phyloP scores from a whole-genome alignment of 2,113 vertebrate species.

The Halichoeres trimaculatus region DNA sequence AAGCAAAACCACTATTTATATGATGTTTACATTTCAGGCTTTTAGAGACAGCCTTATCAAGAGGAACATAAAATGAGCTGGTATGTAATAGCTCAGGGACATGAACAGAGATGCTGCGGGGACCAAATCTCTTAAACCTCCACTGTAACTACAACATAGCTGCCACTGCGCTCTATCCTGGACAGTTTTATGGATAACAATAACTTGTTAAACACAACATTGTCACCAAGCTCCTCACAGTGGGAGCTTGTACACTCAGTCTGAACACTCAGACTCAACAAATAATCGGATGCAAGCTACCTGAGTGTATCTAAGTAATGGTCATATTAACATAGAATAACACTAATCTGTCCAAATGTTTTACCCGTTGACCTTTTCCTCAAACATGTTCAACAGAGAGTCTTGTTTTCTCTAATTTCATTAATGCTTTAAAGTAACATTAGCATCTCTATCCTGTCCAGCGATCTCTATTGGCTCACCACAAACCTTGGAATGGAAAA shows the following conservation, averaged over 20 bases:
- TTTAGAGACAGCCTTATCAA: constrained; percentile 53
- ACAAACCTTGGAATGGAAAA: too few relatives aligned
- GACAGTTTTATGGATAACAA: constrained; percentile 37
- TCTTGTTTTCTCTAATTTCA: too few relatives aligned
- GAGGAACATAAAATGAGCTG: constrained; percentile 28
- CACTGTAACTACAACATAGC: constrained; percentile 53
- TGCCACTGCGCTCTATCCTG: background rate
- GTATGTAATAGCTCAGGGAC: constrained; percentile 25
- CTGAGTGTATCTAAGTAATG: background rate
- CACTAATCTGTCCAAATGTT: background rate
- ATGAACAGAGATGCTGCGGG: constrained; percentile 42
- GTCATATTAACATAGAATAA: background rate
- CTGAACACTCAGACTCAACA: background rate
- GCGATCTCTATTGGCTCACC: too few relatives aligned
- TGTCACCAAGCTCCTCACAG: background rate
- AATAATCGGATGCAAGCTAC: too few relatives aligned
- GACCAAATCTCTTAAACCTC: constrained; percentile 40
- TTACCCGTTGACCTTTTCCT: background rate
- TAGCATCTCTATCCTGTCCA: background rate
- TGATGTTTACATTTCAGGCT: constrained; percentile 60
- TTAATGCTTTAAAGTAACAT: background rate
- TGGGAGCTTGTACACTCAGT: background rate
- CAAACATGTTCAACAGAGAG: too few relatives aligned
- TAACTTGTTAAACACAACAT: constrained; percentile 21
- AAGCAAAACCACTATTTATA: constrained; percentile 31